Conservation (phyloP, 2,888 invertebrate genomes). For the Cephus pulcher region DNA sequence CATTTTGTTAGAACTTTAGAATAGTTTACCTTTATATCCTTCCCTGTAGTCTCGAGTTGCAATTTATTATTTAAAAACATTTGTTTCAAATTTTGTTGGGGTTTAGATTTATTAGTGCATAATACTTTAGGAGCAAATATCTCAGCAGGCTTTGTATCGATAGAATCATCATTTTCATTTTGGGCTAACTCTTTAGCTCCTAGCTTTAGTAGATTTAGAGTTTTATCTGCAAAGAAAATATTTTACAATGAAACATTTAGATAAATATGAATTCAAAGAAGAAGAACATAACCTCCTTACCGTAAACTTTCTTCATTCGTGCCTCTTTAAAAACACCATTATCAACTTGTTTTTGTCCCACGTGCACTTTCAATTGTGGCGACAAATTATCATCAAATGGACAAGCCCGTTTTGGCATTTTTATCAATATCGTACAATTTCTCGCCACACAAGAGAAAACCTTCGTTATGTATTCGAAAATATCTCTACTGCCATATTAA, state of each 20-base stretch:
- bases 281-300: constrained; percentile 41
- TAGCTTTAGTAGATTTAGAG: constrained; percentile 45
- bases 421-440: neutral
- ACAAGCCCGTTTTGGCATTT: constrained; percentile 53
- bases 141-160: constrained; percentile 22
- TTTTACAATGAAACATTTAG: neutral
- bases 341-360: constrained; percentile 49
- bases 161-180: constrained; percentile 29
- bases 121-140: constrained; percentile 9
- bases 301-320: constrained; percentile 54
- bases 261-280: neutral
- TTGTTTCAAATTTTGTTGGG: constrained; percentile 39
- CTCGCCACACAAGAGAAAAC: neutral
- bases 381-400: constrained; percentile 49
- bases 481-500: neutral
- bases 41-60: constrained; percentile 36
- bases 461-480: neutral
- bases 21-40: constrained; percentile 37
- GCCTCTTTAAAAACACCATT: constrained; percentile 46
- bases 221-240: constrained; percentile 37
- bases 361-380: constrained; percentile 54
- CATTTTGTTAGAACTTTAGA: neutral
- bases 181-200: constrained; percentile 42
- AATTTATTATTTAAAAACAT: constrained; percentile 47
- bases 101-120: constrained; percentile 2